Conservation (phyloP, 2,888 invertebrate species). For the Nemurella pictetii region DNA sequence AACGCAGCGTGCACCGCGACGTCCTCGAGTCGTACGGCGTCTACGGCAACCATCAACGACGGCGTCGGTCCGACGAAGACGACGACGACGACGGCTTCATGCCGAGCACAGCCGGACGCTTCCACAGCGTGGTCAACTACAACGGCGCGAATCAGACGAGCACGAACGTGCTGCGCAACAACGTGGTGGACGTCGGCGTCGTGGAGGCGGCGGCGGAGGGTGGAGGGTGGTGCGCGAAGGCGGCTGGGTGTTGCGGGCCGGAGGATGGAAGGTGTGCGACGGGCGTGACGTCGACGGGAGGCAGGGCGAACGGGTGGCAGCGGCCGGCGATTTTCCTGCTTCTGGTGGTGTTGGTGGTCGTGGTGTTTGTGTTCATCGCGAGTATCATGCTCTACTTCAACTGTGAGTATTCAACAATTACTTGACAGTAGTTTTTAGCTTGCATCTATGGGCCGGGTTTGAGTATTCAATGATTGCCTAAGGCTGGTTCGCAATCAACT, state of each 20-base stretch:
- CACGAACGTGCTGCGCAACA: neutral
- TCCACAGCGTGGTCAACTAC: conserved; percentile 24
- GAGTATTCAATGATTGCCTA: no score
- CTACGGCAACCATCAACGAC: neutral
- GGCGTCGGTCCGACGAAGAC: neutral
- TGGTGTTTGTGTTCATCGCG: conserved; percentile 26
- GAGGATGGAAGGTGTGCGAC: conserved; percentile 9
- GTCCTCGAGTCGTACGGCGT: conserved; percentile 31
- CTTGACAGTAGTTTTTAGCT: no score
- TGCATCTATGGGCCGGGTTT: no score
- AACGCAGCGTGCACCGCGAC: neutral
- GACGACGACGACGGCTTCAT: conserved; percentile 33
- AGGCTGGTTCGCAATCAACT: no score
- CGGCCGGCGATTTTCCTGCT: conserved; percentile 27
- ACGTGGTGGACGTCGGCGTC: neutral
- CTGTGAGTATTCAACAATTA: conserved; percentile 28
- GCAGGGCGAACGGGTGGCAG: neutral
- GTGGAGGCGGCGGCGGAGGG: neutral
- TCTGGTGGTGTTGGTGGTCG: conserved; percentile 23
- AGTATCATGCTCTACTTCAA: conserved; percentile 32
- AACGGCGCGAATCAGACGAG: conserved; percentile 9
- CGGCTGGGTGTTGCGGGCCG: no score
- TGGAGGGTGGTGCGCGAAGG: neutral
- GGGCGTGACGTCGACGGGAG: neutral
- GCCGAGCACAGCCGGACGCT: neutral